Evolutionary conservation across 2,888 invertebrate genomes (phyloP).

Genomic region (Hirtodrosophila confusa): DNA sequence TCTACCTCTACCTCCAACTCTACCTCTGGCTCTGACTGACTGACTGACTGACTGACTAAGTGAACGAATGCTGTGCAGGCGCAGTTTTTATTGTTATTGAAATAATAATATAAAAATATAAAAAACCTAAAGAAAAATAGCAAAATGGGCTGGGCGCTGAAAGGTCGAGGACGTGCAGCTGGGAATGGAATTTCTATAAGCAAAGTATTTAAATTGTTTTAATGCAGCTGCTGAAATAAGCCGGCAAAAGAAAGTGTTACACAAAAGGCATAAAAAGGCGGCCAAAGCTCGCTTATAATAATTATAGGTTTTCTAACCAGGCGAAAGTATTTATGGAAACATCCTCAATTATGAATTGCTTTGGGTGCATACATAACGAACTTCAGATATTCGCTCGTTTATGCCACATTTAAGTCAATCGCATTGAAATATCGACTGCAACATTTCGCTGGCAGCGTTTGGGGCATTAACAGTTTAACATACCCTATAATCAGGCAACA

Average conservation of each 20-base stretch:
- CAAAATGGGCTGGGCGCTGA: slow-evolving; percentile 25
- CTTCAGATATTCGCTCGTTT: slow-evolving; percentile 24
- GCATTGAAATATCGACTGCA: slow-evolving; percentile 13
- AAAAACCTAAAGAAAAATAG: slow-evolving; percentile 5
- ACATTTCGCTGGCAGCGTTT: slow-evolving; percentile 25
- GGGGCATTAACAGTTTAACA: slow-evolving; percentile 44
- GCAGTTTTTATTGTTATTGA: slow-evolving; percentile 63
- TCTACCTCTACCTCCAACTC: neutral
- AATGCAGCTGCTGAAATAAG: too few species aligned
- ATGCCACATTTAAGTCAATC: slow-evolving; percentile 53
- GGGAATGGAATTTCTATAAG: slow-evolving; percentile 3
- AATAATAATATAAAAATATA: slow-evolving; percentile 23
- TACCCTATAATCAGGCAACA: slow-evolving; percentile 65
- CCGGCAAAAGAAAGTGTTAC: too few species aligned
- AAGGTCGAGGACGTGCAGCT: slow-evolving; percentile 64
- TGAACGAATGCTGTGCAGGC: slow-evolving; percentile 41
- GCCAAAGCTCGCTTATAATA: slow-evolving; percentile 4
- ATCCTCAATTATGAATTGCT: slow-evolving; percentile 15
- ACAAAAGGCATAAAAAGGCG: too few species aligned
- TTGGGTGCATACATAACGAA: slow-evolving; percentile 7
- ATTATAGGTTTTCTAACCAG: neutral
- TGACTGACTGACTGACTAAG: slow-evolving; percentile 49
- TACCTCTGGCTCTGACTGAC: neutral
- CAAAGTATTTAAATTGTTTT: too few species aligned
- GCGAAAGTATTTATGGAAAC: slow-evolving; percentile 3